Conservation (phyloP, 2,797 vertebrate genomes). For the Benthosema pterotum region DNA sequence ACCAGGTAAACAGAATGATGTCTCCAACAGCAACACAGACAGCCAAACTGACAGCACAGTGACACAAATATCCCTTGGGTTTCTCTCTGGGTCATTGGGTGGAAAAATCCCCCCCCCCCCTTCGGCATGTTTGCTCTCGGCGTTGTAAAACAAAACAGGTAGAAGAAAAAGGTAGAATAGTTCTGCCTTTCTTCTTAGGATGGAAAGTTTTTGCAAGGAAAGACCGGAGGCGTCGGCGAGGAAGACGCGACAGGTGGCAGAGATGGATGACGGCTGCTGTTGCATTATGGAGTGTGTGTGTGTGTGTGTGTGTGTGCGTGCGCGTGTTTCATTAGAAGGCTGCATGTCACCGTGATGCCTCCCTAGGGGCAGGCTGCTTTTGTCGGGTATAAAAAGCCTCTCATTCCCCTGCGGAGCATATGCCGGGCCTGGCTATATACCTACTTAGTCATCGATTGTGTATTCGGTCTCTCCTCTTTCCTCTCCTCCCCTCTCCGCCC, state of each 20-base stretch:
- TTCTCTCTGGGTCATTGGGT: neutral
- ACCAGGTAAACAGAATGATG: conserved; percentile 39
- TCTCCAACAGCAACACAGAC: conserved; percentile 34
- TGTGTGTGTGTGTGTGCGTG: neutral
- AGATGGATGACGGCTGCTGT: neutral
- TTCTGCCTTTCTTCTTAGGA: conserved; percentile 3
- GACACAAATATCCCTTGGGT: conserved; percentile 30
- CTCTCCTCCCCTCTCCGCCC: conserved; percentile 47
- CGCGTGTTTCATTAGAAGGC: neutral
- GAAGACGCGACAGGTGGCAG: neutral
- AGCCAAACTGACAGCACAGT: conserved; percentile 43
- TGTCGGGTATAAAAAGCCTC: neutral
- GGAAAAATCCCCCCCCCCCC: conserved; percentile 33
- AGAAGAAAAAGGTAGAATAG: neutral
- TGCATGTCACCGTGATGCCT: neutral
- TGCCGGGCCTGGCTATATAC: too few species aligned
- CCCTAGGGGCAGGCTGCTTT: neutral
- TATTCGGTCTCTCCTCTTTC: neutral
- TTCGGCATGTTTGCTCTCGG: conserved; percentile 21
- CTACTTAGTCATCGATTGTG: too few species aligned
- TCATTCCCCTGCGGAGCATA: neutral
- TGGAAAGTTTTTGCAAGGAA: conserved; percentile 17
- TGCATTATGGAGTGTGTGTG: neutral
- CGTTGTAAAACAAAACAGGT: conserved; percentile 1
- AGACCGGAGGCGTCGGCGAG: too few species aligned